phyloP scores from a whole-genome alignment of 1,140 invertebrate species.

The Neodiprion virginianus region DNA sequence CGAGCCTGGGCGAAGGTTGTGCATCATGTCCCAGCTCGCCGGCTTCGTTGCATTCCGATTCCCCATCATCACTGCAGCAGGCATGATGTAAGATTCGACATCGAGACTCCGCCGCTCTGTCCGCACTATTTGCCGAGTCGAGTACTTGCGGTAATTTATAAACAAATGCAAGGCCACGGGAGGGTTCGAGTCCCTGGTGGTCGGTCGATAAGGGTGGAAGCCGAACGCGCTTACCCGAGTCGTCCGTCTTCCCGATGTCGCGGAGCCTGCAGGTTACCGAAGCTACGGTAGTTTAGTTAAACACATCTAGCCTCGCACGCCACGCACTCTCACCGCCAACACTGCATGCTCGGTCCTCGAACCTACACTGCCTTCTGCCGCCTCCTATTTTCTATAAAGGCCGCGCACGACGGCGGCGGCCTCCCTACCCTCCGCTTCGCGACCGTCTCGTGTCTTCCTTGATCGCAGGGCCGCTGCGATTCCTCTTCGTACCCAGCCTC shows the following conservation, averaged over 20 bases:
- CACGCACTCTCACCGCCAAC: not conserved
- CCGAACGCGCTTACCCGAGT: not conserved
- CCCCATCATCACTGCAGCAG: too few species aligned
- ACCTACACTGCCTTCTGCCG: slow-evolving; percentile 1
- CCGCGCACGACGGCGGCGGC: not conserved
- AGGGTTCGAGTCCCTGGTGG: too few species aligned
- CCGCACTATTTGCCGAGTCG: too few species aligned
- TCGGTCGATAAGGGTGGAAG: not conserved
- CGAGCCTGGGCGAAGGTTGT: too few species aligned
- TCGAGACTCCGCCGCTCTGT: too few species aligned
- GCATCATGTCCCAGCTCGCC: too few species aligned
- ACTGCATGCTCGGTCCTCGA: not conserved
- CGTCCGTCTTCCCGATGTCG: not conserved
- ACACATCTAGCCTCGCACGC: not conserved
- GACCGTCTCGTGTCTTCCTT: not conserved
- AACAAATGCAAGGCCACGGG: too few species aligned
- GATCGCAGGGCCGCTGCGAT: not conserved
- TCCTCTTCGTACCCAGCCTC: not conserved
- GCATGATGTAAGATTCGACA: too few species aligned
- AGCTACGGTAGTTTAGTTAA: not conserved
- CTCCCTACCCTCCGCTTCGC: not conserved
- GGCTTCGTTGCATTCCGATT: too few species aligned
- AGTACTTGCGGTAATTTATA: too few species aligned
- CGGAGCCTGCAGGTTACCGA: too few species aligned
- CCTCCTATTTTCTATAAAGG: not conserved